A percentile compares a stretch with the other conserved stretches of the same genome.
Evolutionary conservation across 2,797 vertebrate species (phyloP).

Genomic region (Esox masquinongy): DNA sequence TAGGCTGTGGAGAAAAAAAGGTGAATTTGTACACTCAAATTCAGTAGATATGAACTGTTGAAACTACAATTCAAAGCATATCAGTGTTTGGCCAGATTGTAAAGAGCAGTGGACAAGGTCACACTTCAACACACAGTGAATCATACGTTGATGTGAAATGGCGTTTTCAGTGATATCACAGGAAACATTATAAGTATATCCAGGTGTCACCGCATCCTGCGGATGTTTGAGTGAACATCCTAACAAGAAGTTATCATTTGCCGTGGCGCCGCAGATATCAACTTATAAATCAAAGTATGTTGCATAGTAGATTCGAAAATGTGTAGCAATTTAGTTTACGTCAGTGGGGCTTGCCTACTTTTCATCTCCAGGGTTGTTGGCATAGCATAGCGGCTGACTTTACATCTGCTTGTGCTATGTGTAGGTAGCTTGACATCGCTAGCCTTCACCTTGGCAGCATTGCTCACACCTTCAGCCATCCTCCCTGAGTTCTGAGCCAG

Average conservation of each 20-base stretch:
- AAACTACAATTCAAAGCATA: not conserved
- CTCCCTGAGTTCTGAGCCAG: not conserved
- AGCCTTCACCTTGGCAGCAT: conserved; percentile 1
- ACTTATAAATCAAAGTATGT: not conserved
- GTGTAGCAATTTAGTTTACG: not conserved
- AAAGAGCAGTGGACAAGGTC: not conserved
- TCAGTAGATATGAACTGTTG: not conserved
- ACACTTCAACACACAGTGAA: not conserved
- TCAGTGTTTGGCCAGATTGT: not conserved
- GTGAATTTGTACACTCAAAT: no score
- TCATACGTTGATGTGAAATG: not conserved
- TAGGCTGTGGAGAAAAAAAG: not conserved
- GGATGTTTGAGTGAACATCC: no score
- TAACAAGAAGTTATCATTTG: no score
- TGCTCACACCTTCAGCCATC: not conserved
- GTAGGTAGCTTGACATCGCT: not conserved
- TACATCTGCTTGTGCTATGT: no score
- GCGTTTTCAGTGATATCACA: not conserved
- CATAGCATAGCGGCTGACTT: no score
- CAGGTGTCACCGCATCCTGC: no score
- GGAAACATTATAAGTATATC: no score
- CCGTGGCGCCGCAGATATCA: not conserved
- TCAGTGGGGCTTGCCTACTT: not conserved
- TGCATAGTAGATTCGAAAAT: not conserved
- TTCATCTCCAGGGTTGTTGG: not conserved